Percentiles rank a stretch among this genome's conserved stretches.
Conservation (phyloP, 2,113 vertebrate species). For the Bombycilla garrulus region DNA sequence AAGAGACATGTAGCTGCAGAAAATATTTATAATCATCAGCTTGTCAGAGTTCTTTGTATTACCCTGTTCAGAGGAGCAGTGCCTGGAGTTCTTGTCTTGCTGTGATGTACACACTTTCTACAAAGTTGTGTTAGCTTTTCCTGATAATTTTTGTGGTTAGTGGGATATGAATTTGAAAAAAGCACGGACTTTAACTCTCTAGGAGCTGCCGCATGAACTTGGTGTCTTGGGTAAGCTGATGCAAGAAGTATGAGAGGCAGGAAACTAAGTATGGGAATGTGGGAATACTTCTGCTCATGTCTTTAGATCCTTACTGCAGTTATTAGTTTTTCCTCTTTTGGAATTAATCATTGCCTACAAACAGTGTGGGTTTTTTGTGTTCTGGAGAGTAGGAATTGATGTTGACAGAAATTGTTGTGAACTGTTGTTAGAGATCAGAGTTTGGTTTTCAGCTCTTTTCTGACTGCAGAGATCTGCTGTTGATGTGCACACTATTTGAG, state of each 20-base stretch:
- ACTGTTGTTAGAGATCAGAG: not conserved
- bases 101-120: accelerated
- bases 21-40: not conserved
- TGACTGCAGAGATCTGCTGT: not conserved
- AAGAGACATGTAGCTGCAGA: not conserved
- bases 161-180: not conserved
- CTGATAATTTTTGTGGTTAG: not conserved
- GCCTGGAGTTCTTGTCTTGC: not conserved
- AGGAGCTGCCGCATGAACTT: not conserved
- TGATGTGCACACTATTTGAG: not conserved
- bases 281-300: not conserved
- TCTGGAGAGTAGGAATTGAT: not conserved
- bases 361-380: accelerated
- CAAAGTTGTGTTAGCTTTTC: not conserved
- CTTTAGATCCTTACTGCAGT: not conserved
- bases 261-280: not conserved
- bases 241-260: not conserved
- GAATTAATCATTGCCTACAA: not conserved
- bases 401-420: not conserved
- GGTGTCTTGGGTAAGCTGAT: not conserved
- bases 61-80: not conserved
- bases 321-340: not conserved
- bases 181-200: accelerated
- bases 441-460: not conserved
- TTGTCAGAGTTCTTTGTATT: not conserved